Conservation (phyloP, 1,140 invertebrate genomes). For the Artemia franciscana region DNA sequence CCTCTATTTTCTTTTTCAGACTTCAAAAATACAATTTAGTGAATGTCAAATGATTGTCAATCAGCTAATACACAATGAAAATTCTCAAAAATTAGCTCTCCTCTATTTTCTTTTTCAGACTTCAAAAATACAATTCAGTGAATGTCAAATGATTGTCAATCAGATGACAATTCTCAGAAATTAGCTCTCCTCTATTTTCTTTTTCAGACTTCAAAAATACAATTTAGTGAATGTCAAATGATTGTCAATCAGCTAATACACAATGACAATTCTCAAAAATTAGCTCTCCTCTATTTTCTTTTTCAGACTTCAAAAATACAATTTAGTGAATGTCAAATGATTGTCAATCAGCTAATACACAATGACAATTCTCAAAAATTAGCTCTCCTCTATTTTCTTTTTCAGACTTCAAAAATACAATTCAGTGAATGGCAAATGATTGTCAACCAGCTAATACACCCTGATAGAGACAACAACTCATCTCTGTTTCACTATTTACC, state of each 20-base stretch:
- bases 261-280: neutral
- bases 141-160: no score
- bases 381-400: neutral
- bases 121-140: no score
- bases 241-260: neutral
- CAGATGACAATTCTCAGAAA: no score
- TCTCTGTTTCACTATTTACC: conserved; percentile 10
- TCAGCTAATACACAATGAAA: no score
- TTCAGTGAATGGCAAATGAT: conserved; percentile 8
- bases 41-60: no score
- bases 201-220: no score
- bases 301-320: conserved; percentile 5
- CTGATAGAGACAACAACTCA: conserved; percentile 1
- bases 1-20: no score
- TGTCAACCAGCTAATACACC: conserved; percentile 4
- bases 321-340: conserved; percentile 7
- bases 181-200: no score
- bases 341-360: neutral
- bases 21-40: no score
- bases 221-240: neutral
- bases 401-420: conserved; percentile 5
- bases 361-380: neutral
- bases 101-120: no score
- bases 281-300: neutral
- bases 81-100: no score